phyloP scores from a whole-genome alignment of 2,113 vertebrate genomes.

The Nestor notabilis region DNA sequence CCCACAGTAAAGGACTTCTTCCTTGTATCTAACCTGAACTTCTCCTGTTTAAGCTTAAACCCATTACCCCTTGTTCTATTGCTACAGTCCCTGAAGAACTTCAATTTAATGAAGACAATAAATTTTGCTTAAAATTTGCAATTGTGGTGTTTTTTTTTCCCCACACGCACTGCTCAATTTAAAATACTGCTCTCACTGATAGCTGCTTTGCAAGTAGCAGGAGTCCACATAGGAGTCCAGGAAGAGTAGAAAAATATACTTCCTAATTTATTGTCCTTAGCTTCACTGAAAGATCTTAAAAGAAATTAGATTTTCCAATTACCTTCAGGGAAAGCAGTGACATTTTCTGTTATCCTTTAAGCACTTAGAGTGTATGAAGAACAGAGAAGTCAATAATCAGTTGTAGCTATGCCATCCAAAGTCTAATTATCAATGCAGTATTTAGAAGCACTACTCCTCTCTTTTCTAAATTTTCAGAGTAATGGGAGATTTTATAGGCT shows the following conservation, averaged over 20 bases:
- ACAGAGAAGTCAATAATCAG: conserved; percentile 47
- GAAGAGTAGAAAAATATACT: not conserved
- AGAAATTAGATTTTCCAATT: conserved; percentile 58
- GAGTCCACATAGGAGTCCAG: not conserved
- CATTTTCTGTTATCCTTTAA: conserved; percentile 44
- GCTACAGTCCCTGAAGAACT: not conserved
- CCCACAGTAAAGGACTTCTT: not conserved
- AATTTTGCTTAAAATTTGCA: not conserved
- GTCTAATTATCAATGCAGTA: conserved; percentile 20
- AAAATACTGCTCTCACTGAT: not conserved
- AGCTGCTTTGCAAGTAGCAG: not conserved
- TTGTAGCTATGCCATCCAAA: not conserved
- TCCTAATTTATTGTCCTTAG: conserved; percentile 15
- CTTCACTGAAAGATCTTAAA: not conserved
- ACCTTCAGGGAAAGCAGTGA: conserved; percentile 38
- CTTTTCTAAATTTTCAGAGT: not conserved
- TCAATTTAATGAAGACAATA: not conserved
- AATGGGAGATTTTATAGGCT: not conserved
- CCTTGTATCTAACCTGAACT: not conserved
- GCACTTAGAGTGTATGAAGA: conserved; percentile 27
- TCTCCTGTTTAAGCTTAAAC: not conserved
- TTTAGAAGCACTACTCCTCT: not conserved
- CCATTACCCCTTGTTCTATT: not conserved
- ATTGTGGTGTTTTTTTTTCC: not conserved
- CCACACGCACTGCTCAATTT: not conserved